Percentiles rank a stretch among this genome's conserved stretches.
Conservation (phyloP, 2,113 vertebrate genomes). For the Merops nubicus region DNA sequence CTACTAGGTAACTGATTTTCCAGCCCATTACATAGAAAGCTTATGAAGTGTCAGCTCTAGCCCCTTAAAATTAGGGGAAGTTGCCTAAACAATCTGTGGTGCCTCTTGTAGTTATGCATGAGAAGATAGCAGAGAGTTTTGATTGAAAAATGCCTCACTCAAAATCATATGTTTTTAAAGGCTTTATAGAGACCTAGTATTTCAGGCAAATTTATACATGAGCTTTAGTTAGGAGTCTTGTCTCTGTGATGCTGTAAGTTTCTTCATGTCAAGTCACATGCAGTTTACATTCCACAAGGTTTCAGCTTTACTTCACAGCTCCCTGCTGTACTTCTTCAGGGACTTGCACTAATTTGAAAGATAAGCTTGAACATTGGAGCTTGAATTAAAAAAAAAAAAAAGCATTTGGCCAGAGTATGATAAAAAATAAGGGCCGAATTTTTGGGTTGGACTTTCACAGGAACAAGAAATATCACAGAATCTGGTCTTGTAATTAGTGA, state of each 20-base stretch:
- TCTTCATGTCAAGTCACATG: neutral
- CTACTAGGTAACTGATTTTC: neutral
- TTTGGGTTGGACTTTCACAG: neutral
- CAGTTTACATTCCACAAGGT: slow-evolving; percentile 8
- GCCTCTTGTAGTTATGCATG: neutral
- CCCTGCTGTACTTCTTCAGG: neutral
- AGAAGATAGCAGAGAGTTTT: neutral
- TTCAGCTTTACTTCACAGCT: slow-evolving; percentile 27
- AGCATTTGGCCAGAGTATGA: neutral
- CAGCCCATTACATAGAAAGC: neutral
- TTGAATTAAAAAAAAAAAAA: neutral
- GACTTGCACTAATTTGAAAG: neutral
- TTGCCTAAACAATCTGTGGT: neutral
- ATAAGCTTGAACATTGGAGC: neutral
- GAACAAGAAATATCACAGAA: neutral
- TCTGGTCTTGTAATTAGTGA: neutral
- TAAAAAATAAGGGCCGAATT: neutral
- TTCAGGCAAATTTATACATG: neutral
- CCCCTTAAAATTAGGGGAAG: neutral
- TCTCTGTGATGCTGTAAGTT: neutral
- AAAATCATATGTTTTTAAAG: neutral
- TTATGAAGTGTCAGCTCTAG: neutral
- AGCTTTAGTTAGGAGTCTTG: neutral
- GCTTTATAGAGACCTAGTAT: neutral
- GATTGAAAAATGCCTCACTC: neutral